Evolutionary conservation across 2,888 invertebrate species (phyloP), one percentile per base, ranked within the genome.

Genomic region (Drosophila conformis): DNA sequence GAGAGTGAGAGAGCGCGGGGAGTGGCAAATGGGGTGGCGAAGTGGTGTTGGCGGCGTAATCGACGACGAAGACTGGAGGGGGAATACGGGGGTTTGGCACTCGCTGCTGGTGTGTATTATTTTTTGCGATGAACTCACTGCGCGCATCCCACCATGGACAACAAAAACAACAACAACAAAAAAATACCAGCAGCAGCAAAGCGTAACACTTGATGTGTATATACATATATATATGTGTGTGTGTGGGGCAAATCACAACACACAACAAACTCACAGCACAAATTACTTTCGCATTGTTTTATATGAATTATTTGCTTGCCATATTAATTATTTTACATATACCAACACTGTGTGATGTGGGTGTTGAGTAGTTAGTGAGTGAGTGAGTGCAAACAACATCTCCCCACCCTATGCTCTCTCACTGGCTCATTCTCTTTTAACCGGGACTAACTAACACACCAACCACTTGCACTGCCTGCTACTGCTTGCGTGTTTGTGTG

Each of bases 61-160:
- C 25, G 51, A 11, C 42, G 15, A 38, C 15, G 36, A 48, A 25
- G 42, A 25, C 53, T 25, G 36, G 36, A 40, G 36, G 29, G n/a
- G 36, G 35, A n/a, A 53, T 38, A 18, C 18, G n/a, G 29, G 46
- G 35, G n/a, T 25, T 54, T 29, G 63, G 61, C 66, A 69, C 60
- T 73, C 69, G 74, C 64, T 56, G 59, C 61, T 76, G 40, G 72
- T 80, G 83, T 79, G 83, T 86, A 82, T 82, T 91, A 91, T 90
- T 90, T 90, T 91, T 87, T 90, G 91, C 90, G 90, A 90, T 90
- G 91, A 90, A 90, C 91, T 90, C 90, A 90, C 90, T 82, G 80
- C 63, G 84, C 79, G 85, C 80, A 84, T 75, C 84, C 86, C 82
- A 76, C 75, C 76, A 80, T 76, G 79, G 73, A 73, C 69, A 83